A percentile compares a stretch with the other conserved stretches of the same genome.
phyloP scores from a whole-genome alignment of 92 coral and sea anemone species.

The Parazoanthus darwini region DNA sequence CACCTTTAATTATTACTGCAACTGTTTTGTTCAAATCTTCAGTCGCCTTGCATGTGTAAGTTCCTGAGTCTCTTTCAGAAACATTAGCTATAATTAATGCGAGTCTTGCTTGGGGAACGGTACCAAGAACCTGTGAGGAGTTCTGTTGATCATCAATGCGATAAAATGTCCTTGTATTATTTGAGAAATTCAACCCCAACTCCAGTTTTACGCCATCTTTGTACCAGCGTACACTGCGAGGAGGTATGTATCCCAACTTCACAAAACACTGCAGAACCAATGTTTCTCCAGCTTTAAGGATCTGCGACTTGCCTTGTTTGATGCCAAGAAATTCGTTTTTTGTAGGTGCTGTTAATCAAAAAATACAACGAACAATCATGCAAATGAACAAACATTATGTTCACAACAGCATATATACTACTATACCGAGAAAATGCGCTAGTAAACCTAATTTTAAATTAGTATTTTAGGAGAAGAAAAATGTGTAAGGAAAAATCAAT shows the following conservation, averaged over 20 bases:
- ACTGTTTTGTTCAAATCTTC: not conserved
- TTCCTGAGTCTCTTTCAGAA: not conserved
- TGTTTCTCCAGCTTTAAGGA: slow-evolving; percentile 17
- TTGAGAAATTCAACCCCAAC: not conserved
- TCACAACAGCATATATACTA: not conserved
- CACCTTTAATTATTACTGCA: slow-evolving; percentile 13
- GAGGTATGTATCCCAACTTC: not conserved
- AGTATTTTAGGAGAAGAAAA: too few species aligned
- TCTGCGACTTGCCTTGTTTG: not conserved
- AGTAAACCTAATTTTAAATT: too few species aligned
- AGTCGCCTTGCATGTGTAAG: not conserved
- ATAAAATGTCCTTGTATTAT: not conserved
- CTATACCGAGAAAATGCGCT: too few species aligned
- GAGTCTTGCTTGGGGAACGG: not conserved
- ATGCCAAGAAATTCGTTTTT: not conserved
- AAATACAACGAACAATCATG: not conserved
- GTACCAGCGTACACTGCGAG: slow-evolving; percentile 4
- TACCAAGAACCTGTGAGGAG: not conserved
- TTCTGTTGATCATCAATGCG: slow-evolving; percentile 13
- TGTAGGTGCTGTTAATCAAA: not conserved
- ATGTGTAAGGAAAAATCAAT: too few species aligned
- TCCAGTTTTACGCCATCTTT: not conserved
- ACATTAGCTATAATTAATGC: not conserved
- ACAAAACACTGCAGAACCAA: slow-evolving; percentile 15
- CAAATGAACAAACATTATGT: not conserved